Base-by-base conservation (phyloP, 2,113 vertebrate genomes). In the Sialia sialis region DNA sequence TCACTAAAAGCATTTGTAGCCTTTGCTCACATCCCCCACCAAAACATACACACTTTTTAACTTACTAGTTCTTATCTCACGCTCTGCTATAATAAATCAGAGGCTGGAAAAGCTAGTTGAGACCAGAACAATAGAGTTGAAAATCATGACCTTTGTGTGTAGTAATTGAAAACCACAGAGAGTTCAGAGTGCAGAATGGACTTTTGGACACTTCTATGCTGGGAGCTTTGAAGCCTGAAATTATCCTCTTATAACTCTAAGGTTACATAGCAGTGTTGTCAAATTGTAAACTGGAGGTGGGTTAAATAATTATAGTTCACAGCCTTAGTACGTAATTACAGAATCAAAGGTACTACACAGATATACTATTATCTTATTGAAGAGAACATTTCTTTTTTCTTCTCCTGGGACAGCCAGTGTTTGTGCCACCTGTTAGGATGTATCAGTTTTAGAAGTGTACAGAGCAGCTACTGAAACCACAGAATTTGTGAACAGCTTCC, bases 1-100 rank as follows among this genome's bases (percentile, higher is more conserved):
- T 92, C 55, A 95, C 75, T 92, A 68, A 84, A 96, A 95, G 68
- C 60, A 92, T 96, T 96, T 95, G 85, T 85, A 89, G 84, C 39
- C 58, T 81, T 86, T 64, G 54, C 19, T 81, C 77, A 64, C 80
- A 78, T 62, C 41, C 67, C 34, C 38, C 68, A 76, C 23, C 59
- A 89, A 93, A 69, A 92, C 16, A 51, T 23, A 73, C 36, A 76
- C 30, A 44, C 21, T 86, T 94, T 43, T 94, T 14, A 90, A 93
- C 80, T 80, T 80, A 77, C 51, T 43, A 63, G 27, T 29, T 94
- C 62, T 94, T 94, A 94, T 85, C 84, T 83, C 54, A 25, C 52
- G 43, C 73, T 67, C 73, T 54, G n/a, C 36, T 48, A 11, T 59
- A 96, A 89, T 91, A 94, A 92, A 95, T 93, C 72, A 92, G 74